These are phyloP conservation scores for Diplolepis rosae DNA, from an alignment of 2,888 invertebrate species.

Conservation along the genomic window DNA sequence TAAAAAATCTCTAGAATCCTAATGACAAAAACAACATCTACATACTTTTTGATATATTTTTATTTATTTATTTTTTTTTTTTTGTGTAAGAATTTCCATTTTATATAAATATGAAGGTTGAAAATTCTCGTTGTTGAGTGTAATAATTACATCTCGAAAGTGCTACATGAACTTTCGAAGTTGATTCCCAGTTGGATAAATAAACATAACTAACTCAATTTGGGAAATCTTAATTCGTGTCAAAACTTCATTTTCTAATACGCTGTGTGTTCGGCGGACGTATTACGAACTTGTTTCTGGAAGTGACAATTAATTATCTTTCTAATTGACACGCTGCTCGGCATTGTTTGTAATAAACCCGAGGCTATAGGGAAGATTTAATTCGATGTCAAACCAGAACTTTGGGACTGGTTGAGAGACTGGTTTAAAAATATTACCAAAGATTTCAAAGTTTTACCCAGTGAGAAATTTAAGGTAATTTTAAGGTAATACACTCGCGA, in stretches of 20 bases:
- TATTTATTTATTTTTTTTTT: no score
- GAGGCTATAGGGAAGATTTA: slow-evolving; percentile 15
- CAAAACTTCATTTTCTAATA: neutral
- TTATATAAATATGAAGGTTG: no score
- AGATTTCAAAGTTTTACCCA: no score
- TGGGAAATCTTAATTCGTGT: slow-evolving; percentile 13
- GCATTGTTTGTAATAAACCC: slow-evolving; percentile 21
- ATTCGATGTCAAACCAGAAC: slow-evolving; percentile 16
- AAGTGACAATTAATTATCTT: slow-evolving; percentile 30
- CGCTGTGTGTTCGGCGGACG: neutral
- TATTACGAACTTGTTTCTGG: slow-evolving; percentile 5
- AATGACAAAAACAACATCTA: no score
- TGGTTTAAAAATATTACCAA: no score
- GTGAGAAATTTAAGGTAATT: no score
- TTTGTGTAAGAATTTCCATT: no score
- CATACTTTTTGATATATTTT: no score
- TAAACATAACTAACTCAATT: slow-evolving; percentile 12
- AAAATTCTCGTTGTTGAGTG: no score
- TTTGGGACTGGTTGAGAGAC: no score
- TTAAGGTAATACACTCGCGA: no score
- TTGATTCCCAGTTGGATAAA: neutral
- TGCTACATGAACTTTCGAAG: neutral
- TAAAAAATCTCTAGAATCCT: no score
- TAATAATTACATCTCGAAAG: neutral
- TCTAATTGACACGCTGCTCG: slow-evolving; percentile 18